phyloP scores from a whole-genome alignment of 1,140 invertebrate genomes.

The Cherax quadricarinatus region DNA sequence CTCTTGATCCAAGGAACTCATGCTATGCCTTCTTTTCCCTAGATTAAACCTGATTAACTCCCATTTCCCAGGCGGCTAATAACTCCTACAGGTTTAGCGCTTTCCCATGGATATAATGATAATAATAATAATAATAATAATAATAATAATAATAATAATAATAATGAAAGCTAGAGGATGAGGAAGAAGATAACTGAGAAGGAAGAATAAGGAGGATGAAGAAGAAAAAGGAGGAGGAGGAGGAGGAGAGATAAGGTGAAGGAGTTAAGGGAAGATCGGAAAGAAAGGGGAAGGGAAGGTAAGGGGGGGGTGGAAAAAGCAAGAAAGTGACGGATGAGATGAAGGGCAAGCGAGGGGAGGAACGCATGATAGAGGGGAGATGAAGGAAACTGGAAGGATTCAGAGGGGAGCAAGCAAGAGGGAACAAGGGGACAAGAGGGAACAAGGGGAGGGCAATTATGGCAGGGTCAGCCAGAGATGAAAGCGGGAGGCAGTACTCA shows the following conservation, averaged over 20 bases:
- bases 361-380: neutral
- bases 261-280: neutral
- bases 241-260: neutral
- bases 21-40: too few relatives aligned
- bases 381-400: conserved; percentile 15
- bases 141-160: too few relatives aligned
- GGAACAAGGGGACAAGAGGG: neutral
- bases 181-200: neutral
- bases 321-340: conserved; percentile 9
- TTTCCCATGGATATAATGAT: too few relatives aligned
- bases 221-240: neutral
- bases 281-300: neutral
- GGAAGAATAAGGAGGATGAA: too few relatives aligned
- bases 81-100: too few relatives aligned
- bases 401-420: conserved; percentile 1
- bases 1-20: too few relatives aligned
- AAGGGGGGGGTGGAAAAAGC: neutral
- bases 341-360: conserved; percentile 10
- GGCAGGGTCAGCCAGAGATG: neutral
- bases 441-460: neutral
- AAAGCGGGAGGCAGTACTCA: neutral
- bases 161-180: too few relatives aligned
- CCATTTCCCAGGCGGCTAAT: too few relatives aligned
- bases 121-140: too few relatives aligned
- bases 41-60: too few relatives aligned